Evolutionary conservation across 2,797 vertebrate genomes (phyloP), one percentile per base, ranked within the genome.

Genomic region (Pagetopsis macropterus): DNA sequence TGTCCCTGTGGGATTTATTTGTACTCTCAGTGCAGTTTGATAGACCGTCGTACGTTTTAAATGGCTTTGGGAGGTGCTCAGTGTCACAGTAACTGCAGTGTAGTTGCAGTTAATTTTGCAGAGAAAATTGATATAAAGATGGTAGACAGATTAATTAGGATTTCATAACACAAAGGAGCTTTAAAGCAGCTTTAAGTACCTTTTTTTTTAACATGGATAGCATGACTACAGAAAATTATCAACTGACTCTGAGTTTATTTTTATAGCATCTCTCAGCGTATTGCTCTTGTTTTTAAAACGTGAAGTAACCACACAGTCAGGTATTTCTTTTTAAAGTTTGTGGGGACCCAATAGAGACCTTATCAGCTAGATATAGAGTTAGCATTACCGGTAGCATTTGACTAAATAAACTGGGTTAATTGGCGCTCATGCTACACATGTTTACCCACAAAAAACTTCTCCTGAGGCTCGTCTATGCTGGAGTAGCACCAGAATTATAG

Each of bases 1-100:
- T 66, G 58, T 14, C 60, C 59, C 49, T 31, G 9, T 62, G 56
- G 68, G 84, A 76, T 80, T 79, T 65, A 61, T 57, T 70, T 74
- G 41, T 73, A 44, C 72, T 69, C 54, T 50, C 10, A 14, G 27
- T 37, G 33, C 59, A 57, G 58, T 69, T 69, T 78, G 68, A 75
- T 69, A 50, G 62, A 21, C 27, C 5, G 19, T 62, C 54, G 62
- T 72, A 37, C 6, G 50, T 78, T 74, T 75, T 19, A 78, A 50
- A 74, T 68, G 43, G 41, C 16, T 59, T 48, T 70, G 41, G 37
- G 51, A 68, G 40, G 49, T 55, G 33, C 33, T 48, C 33, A 2
- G 9, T 66, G 67, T 82, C 72, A 50, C 40, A 60, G 41, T 71
- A 45, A 64, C 70, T 57, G 58, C 31, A 66, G 66, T 51, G 14